Conservation (phyloP, 2,113 vertebrate species). For the Turnix velox region DNA sequence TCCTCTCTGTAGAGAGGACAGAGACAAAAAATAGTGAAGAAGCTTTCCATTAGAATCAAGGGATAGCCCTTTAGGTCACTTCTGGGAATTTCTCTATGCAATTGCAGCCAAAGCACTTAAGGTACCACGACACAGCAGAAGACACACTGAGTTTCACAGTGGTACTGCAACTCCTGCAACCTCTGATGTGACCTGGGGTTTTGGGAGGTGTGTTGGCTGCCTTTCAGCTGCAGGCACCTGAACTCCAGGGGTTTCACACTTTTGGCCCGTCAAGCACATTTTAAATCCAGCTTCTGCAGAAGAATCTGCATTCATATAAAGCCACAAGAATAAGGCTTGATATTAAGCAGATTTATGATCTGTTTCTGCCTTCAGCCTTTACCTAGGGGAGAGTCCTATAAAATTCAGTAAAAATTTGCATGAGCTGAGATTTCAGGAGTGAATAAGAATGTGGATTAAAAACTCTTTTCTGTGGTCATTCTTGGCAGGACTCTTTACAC, state of each 20-base stretch:
- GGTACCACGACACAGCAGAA: not conserved
- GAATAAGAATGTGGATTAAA: not conserved
- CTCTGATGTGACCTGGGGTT: not conserved
- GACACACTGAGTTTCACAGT: not conserved
- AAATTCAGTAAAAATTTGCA: not conserved
- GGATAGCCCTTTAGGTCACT: not conserved
- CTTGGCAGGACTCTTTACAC: not conserved
- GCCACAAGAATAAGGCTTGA: not conserved
- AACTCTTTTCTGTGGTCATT: not conserved
- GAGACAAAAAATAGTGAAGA: conserved; percentile 1
- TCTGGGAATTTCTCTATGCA: not conserved
- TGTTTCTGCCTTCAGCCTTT: not conserved
- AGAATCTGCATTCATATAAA: not conserved
- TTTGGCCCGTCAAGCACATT: not conserved
- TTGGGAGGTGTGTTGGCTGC: not conserved
- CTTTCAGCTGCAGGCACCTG: not conserved
- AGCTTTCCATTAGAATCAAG: not conserved
- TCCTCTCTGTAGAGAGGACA: not conserved
- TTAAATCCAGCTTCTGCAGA: not conserved
- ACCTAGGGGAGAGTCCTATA: not conserved
- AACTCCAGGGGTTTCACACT: not conserved
- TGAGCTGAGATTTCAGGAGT: not conserved
- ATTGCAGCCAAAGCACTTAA: not conserved
- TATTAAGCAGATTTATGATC: not conserved
- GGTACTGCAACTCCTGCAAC: not conserved